Conservation (phyloP, 1,140 invertebrate genomes). For the Zaprionus nigranus region DNA sequence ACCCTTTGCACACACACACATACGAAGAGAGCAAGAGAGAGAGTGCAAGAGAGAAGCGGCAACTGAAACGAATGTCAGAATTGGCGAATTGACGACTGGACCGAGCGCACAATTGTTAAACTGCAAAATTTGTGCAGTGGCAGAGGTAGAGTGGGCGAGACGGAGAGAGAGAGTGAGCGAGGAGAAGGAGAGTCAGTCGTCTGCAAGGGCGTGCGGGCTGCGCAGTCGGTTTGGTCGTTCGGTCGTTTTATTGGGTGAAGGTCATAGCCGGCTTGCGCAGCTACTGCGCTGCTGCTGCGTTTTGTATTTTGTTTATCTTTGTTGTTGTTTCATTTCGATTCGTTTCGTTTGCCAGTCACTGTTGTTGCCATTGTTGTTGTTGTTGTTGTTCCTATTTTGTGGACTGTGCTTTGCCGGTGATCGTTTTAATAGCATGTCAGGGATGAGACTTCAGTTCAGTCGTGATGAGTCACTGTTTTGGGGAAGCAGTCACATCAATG, state of each 20-base stretch:
- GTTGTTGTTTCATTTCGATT: slow-evolving; percentile 31
- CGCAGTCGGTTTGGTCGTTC: slow-evolving; percentile 46
- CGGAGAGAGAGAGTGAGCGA: not conserved
- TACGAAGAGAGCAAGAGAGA: not conserved
- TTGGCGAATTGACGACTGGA: slow-evolving; percentile 11
- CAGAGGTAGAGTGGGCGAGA: not conserved
- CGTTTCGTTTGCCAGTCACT: slow-evolving; percentile 36
- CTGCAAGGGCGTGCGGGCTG: slow-evolving; percentile 9
- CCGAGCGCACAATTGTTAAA: slow-evolving; percentile 57
- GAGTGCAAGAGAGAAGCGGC: slow-evolving; percentile 11
- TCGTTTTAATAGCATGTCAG: slow-evolving; percentile 18
- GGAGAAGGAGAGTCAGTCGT: not conserved
- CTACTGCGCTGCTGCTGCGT: slow-evolving; percentile 46
- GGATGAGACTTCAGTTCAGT: not conserved
- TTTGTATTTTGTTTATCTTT: slow-evolving; percentile 46
- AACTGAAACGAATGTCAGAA: slow-evolving; percentile 15
- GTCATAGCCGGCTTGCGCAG: slow-evolving; percentile 57
- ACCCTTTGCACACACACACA: not conserved
- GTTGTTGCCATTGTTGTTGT: slow-evolving; percentile 15
- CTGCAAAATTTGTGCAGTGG: slow-evolving; percentile 55
- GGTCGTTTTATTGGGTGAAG: slow-evolving; percentile 76
- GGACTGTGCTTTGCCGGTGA: slow-evolving; percentile 9
- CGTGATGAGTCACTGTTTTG: not conserved
- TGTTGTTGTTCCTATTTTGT: slow-evolving; percentile 18
- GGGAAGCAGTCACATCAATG: not conserved